A percentile compares a stretch with the other conserved stretches of the same genome.
Conservation (phyloP, 2,797 vertebrate species). For the Pseudomugil tenellus region DNA sequence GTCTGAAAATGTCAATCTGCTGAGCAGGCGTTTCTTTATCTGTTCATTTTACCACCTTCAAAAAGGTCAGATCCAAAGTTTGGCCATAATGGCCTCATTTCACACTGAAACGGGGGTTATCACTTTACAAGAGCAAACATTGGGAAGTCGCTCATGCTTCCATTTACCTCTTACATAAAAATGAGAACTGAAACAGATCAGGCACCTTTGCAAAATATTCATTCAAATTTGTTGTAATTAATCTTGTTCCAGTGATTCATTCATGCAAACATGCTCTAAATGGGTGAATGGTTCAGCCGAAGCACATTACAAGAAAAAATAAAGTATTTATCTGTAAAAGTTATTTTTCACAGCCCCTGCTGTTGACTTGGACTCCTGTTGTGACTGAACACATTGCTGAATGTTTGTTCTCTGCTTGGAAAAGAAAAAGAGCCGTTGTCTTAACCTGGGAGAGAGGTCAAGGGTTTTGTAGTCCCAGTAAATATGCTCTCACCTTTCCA, state of each 20-base stretch:
- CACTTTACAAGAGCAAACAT: background rate
- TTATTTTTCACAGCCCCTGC: background rate
- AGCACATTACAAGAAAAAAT: background rate
- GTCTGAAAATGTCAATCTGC: background rate
- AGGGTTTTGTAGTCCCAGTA: background rate
- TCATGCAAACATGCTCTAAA: background rate
- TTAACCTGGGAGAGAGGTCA: background rate
- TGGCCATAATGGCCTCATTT: background rate
- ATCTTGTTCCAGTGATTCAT: background rate
- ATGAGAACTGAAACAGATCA: background rate
- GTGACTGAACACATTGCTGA: constrained; percentile 17
- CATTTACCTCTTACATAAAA: background rate
- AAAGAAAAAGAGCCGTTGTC: constrained; percentile 26
- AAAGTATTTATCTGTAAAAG: background rate
- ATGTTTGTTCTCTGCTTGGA: constrained; percentile 14
- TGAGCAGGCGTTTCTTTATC: constrained; percentile 42
- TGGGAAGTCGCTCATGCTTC: background rate
- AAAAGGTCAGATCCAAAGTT: constrained; percentile 20
- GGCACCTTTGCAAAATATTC: background rate
- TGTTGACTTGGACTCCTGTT: background rate
- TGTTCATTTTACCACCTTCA: constrained; percentile 47
- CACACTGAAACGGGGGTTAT: background rate
- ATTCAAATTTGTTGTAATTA: background rate
- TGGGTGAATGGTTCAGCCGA: too few relatives aligned
- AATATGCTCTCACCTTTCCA: background rate